Evolutionary conservation across 1,140 invertebrate genomes (phyloP).

Genomic region (Sycobia sp.): DNA sequence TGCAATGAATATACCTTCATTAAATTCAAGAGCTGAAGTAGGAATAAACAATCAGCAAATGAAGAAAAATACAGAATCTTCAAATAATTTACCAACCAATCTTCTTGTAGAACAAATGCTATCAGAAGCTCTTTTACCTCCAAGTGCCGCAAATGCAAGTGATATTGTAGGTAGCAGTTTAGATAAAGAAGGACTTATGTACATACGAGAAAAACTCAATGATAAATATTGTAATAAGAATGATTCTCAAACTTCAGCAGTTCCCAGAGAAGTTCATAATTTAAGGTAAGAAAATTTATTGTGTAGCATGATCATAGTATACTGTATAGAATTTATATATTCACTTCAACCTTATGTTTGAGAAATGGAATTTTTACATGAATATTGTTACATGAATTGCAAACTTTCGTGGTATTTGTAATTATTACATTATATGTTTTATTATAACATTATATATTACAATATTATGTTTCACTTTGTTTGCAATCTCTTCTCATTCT

Average conservation of each 20-base stretch:
- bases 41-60: constrained; percentile 2
- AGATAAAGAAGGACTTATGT: constrained; percentile 44
- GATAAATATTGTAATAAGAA: constrained; percentile 37
- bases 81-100: constrained; percentile 31
- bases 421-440: too few species aligned
- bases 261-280: constrained; percentile 21
- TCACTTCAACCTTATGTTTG: neutral
- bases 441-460: too few species aligned
- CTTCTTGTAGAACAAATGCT: constrained; percentile 46
- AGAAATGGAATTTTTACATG: too few species aligned
- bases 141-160: constrained; percentile 43
- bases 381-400: too few species aligned
- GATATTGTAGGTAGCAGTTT: constrained; percentile 55
- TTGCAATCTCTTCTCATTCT: too few species aligned
- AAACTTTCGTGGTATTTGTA: too few species aligned
- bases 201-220: constrained; percentile 51
- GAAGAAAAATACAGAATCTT: constrained; percentile 23
- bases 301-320: neutral
- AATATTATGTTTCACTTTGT: too few species aligned
- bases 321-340: neutral
- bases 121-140: constrained; percentile 47
- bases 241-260: constrained; percentile 11
- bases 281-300: neutral
- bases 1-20: neutral
- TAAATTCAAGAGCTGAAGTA: neutral